phyloP scores from a whole-genome alignment of 2,113 vertebrate species.

The Gavia stellata region DNA sequence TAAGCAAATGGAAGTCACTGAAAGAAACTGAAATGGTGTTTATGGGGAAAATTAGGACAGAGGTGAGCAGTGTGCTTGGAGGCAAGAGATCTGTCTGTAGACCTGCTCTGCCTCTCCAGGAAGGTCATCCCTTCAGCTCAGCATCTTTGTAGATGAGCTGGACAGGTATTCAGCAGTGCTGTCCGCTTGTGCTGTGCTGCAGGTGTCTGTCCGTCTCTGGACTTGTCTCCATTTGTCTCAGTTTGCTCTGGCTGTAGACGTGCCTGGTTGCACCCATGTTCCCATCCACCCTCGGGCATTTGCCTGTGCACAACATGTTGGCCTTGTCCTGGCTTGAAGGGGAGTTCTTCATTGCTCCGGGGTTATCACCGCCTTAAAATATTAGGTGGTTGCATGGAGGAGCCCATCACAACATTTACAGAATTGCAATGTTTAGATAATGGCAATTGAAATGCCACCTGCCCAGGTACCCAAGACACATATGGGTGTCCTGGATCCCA shows the following conservation, averaged over 20 bases:
- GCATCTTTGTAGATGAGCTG: neutral
- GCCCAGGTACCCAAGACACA: accelerated
- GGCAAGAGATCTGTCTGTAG: neutral
- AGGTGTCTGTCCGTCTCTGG: neutral
- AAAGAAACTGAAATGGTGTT: neutral
- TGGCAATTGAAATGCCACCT: neutral
- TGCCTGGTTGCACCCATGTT: neutral
- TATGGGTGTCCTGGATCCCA: neutral
- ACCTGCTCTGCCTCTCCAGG: neutral
- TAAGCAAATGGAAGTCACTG: neutral
- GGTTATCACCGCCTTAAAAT: neutral
- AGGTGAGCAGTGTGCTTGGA: neutral
- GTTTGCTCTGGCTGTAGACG: neutral
- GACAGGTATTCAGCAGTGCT: neutral
- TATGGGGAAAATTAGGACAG: neutral
- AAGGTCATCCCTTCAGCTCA: neutral
- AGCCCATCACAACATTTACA: neutral
- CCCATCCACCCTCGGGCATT: no score
- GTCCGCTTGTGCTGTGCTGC: neutral
- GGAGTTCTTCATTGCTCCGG: neutral
- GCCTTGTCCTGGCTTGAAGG: neutral
- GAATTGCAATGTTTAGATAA: neutral
- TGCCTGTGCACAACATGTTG: neutral
- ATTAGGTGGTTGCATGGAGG: neutral
- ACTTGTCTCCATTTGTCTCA: neutral